Conservation (phyloP, 1,140 invertebrate genomes). For the Drosophila littoralis region DNA sequence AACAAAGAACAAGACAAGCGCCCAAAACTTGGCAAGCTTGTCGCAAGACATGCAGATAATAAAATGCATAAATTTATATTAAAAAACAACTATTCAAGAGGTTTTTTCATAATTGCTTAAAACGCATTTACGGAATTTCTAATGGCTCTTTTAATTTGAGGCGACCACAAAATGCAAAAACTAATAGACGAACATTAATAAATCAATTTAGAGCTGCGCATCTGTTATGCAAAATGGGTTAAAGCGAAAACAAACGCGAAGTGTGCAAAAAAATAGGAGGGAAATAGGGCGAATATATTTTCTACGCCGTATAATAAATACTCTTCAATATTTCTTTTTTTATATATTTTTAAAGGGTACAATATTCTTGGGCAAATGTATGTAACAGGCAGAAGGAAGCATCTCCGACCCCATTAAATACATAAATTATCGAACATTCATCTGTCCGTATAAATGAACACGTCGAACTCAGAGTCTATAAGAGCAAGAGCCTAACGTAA, state of each 20-base stretch:
- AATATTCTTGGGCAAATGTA: too few relatives aligned
- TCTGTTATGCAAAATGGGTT: neutral
- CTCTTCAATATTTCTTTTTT: too few relatives aligned
- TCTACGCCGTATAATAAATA: too few relatives aligned
- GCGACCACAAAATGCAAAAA: neutral
- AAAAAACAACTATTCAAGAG: constrained; percentile 28
- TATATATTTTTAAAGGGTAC: too few relatives aligned
- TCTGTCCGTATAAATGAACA: too few relatives aligned
- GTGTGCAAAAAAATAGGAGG: neutral
- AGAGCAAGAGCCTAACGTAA: too few relatives aligned
- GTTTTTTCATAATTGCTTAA: constrained; percentile 40
- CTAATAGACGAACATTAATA: neutral
- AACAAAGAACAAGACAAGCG: neutral
- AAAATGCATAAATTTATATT: constrained; percentile 27
- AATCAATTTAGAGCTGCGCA: neutral
- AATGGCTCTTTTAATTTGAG: constrained; percentile 18
- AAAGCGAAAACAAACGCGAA: neutral
- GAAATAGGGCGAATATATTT: too few relatives aligned
- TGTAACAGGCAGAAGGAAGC: too few relatives aligned
- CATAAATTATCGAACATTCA: too few relatives aligned
- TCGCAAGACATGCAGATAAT: constrained; percentile 29
- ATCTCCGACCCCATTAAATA: too few relatives aligned
- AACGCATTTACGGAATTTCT: constrained; percentile 28
- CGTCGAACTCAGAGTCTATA: too few relatives aligned
- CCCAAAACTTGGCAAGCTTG: constrained; percentile 35